Evolutionary conservation across 2,113 vertebrate species (phyloP), one percentile per base, ranked within the genome.

Genomic region (Sclerurus mexicanus): DNA sequence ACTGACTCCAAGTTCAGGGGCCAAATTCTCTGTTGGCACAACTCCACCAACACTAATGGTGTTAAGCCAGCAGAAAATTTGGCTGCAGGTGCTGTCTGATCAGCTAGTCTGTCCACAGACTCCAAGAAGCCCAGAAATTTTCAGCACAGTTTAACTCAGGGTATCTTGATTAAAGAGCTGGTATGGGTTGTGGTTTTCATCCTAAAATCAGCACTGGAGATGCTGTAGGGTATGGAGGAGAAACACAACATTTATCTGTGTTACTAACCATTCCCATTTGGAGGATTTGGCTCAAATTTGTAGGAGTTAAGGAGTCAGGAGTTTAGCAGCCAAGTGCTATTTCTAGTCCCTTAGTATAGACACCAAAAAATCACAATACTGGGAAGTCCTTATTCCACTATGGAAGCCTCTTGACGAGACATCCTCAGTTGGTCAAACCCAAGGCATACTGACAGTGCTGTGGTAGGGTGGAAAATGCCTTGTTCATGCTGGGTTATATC

Each of bases 61-160:
- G 76, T 96, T 94, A 92, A 94, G 73, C 88, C 95, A 92, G 83
- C 68, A 87, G 86, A 94, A 97, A 85, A 93, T 93, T 64, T 90
- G 92, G 75, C 83, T 96, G 47, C 66, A 69, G 58, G 64, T 42
- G 14, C 52, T 72, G 73, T 89, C 86, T 92, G 92, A 42, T 44
- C 40, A 49, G 60, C 40, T 62, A 50, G 40, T 31, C 76, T 90
- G 73, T 6, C 77, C 68, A 46, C 0, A 27, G 64, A 14, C 28
- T 94, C 60, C 66, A 95, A 84, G 88, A 93, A 88, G 21, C 46
- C 68, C 85, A 77, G 56, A 88, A 93, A 84, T 88, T 72, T 94
- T 93, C 72, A 68, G 35, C 35, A 35, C 9, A 25, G 76, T 86
- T 90, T 74, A 74, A 63, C 25, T 92, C 72, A 60, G 63, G 40